phyloP scores from a whole-genome alignment of 2,113 vertebrate species.

The Eleginops maclovinus region DNA sequence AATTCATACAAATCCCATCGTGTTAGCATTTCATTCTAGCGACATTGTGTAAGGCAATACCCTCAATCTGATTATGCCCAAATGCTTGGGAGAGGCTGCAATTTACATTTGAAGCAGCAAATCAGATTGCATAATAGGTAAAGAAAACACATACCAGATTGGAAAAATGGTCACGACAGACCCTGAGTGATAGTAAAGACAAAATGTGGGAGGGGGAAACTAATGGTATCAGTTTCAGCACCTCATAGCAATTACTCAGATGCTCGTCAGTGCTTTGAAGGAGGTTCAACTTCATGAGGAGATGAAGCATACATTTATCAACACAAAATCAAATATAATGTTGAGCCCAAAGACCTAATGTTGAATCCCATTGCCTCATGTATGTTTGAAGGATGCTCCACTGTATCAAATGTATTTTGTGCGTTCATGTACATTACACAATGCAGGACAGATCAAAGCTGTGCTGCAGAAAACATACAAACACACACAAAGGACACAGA shows the following conservation, averaged over 20 bases:
- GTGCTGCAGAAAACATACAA: conserved; percentile 6
- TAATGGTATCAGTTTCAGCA: conserved; percentile 64
- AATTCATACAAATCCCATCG: conserved; percentile 80
- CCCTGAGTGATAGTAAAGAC: conserved; percentile 68
- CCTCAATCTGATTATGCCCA: conserved; percentile 80
- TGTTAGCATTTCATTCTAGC: conserved; percentile 83
- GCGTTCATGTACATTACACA: conserved; percentile 37
- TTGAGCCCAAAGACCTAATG: conserved; percentile 60
- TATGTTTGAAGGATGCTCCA: conserved; percentile 37
- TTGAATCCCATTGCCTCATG: conserved; percentile 40
- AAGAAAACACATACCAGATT: conserved; percentile 71
- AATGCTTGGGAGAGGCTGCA: conserved; percentile 52
- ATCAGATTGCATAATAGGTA: conserved; percentile 75
- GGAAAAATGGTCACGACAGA: conserved; percentile 64
- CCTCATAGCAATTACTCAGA: conserved; percentile 67
- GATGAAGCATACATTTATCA: conserved; percentile 64
- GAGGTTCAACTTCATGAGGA: conserved; percentile 55
- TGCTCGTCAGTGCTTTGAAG: conserved; percentile 40
- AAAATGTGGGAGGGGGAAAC: conserved; percentile 47
- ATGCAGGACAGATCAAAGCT: conserved; percentile 23
- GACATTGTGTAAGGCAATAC: conserved; percentile 79
- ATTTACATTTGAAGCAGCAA: conserved; percentile 79
- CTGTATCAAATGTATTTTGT: conserved; percentile 35
- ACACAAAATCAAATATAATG: conserved; percentile 44
- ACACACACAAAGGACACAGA: conserved; percentile 16